Percentiles rank a stretch among this genome's conserved stretches.
Evolutionary conservation across 2,888 invertebrate species (phyloP).

Genomic region (Leptopilina myrica): DNA sequence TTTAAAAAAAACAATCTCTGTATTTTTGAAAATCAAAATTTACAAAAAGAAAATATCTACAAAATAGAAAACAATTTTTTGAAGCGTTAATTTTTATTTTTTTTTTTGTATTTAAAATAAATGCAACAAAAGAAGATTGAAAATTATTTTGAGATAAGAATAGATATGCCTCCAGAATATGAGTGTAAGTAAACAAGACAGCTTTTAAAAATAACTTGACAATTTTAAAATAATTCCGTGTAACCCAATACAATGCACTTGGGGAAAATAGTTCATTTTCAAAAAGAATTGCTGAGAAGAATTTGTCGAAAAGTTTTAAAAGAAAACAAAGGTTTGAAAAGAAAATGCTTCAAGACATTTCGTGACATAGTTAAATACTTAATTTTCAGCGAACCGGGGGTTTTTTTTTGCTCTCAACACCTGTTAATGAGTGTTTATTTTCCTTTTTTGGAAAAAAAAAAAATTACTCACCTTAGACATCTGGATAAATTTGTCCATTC

Average conservation of each 20-base stretch:
- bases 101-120: background rate
- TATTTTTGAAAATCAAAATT: too few species aligned
- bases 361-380: too few species aligned
- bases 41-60: too few species aligned
- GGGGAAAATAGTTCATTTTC: background rate
- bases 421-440: background rate
- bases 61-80: too few species aligned
- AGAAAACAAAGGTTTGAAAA: too few species aligned
- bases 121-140: background rate
- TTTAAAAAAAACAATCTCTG: too few species aligned
- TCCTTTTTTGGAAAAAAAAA: background rate
- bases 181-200: conserved; percentile 25
- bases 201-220: conserved; percentile 17
- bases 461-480: conserved; percentile 68
- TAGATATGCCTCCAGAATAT: conserved; percentile 10
- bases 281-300: background rate
- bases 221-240: background rate
- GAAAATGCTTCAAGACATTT: too few species aligned
- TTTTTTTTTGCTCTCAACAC: too few species aligned
- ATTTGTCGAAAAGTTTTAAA: too few species aligned
- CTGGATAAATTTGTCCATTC: conserved; percentile 65
- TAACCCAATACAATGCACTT: background rate
- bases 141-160: conserved; percentile 10
- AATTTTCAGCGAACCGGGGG: too few species aligned
- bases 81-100: background rate